Evolutionary conservation across 1,140 invertebrate genomes (phyloP).

Genomic region (Brachystomella parvula): DNA sequence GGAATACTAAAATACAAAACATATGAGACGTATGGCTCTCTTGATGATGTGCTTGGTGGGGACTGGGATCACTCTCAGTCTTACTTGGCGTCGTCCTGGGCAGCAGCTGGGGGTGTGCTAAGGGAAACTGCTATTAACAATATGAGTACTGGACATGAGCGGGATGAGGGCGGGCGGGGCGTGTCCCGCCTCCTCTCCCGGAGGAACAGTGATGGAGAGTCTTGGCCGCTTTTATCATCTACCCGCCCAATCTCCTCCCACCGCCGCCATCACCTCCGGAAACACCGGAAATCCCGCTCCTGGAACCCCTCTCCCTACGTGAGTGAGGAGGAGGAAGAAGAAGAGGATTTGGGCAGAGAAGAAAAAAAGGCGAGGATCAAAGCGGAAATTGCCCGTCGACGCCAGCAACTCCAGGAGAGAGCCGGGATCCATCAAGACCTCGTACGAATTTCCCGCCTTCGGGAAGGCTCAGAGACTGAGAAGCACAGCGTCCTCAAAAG

Average conservation of each 20-base stretch:
- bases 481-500: slow-evolving; percentile 47
- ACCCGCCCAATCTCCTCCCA: slow-evolving; percentile 18
- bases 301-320: slow-evolving; percentile 55
- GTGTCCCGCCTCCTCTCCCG: slow-evolving; percentile 40
- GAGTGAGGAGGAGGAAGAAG: slow-evolving; percentile 47
- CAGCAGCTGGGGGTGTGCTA: slow-evolving; percentile 42
- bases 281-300: slow-evolving; percentile 48
- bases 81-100: slow-evolving; percentile 42
- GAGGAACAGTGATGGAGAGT: slow-evolving; percentile 44
- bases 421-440: slow-evolving; percentile 53
- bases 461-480: slow-evolving; percentile 41
- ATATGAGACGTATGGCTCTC: slow-evolving; percentile 46
- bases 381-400: slow-evolving; percentile 55
- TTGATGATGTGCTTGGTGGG: slow-evolving; percentile 41
- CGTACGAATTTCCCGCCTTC: slow-evolving; percentile 47
- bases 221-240: slow-evolving; percentile 37
- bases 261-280: slow-evolving; percentile 37
- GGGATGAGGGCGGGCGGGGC: slow-evolving; percentile 37
- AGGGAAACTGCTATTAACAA: slow-evolving; percentile 47
- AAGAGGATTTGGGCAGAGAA: slow-evolving; percentile 48
- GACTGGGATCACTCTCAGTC: slow-evolving; percentile 45
- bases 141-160: slow-evolving; percentile 40
- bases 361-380: slow-evolving; percentile 56
- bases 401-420: slow-evolving; percentile 56
- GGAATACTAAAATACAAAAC: slow-evolving; percentile 44